Conservation (phyloP, 1,140 invertebrate species). For the Brachionus rotundiformis region DNA sequence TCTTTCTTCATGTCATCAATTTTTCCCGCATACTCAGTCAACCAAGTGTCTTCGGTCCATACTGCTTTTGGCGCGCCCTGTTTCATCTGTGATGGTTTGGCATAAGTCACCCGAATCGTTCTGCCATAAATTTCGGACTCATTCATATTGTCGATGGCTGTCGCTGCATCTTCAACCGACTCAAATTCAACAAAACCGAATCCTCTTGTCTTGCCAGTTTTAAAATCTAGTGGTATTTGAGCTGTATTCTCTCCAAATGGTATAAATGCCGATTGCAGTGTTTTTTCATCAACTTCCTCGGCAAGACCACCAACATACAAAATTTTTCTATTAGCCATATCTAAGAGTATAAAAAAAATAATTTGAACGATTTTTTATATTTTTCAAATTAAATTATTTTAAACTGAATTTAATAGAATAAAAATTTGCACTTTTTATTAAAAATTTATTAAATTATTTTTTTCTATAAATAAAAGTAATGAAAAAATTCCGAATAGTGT, state of each 20-base stretch:
- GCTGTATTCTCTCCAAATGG: slow-evolving; percentile 91
- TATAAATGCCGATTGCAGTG: slow-evolving; percentile 91
- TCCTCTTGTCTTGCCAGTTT: slow-evolving; percentile 85
- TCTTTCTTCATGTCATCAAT: slow-evolving; percentile 66
- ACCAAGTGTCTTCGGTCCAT: slow-evolving; percentile 94
- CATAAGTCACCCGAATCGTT: slow-evolving; percentile 93
- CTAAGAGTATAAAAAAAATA: background rate
- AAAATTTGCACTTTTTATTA: background rate
- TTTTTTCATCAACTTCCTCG: slow-evolving; percentile 94
- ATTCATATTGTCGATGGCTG: slow-evolving; percentile 99
- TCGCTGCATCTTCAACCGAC: slow-evolving; percentile 78
- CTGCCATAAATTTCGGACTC: slow-evolving; percentile 95
- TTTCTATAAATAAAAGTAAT: background rate
- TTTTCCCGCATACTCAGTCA: slow-evolving; percentile 88
- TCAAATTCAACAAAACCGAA: slow-evolving; percentile 99
- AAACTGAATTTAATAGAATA: background rate
- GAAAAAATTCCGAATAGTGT: background rate
- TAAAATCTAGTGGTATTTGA: slow-evolving; percentile 96
- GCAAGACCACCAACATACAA: slow-evolving; percentile 72
- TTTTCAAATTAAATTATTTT: background rate
- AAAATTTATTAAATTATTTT: too few species aligned
- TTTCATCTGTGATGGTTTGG: slow-evolving; percentile 72
- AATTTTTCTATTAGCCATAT: slow-evolving; percentile 35
- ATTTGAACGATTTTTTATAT: background rate
- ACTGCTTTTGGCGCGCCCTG: slow-evolving; percentile 65